phyloP scores from a whole-genome alignment of 1,140 invertebrate species.

The Chelonus insularis region DNA sequence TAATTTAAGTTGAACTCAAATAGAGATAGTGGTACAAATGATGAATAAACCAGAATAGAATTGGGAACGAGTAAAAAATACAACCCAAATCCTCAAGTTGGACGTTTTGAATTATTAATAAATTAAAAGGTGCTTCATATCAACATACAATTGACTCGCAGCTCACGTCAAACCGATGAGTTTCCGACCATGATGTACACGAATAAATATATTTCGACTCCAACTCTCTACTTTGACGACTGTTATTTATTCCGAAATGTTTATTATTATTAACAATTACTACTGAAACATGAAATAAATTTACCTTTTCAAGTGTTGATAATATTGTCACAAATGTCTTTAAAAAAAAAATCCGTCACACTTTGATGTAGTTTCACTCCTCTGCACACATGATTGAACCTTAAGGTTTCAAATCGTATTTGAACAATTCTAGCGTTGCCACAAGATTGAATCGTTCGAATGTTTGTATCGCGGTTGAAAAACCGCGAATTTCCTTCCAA shows the following conservation, averaged over 20 bases:
- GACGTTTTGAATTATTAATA: conserved; percentile 40
- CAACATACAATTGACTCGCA: conserved; percentile 41
- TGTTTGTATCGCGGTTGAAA: conserved; percentile 25
- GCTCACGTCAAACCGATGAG: conserved; percentile 32
- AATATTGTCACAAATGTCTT: not conserved
- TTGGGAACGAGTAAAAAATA: not conserved
- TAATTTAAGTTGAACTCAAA: not conserved
- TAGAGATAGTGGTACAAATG: not conserved
- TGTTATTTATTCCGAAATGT: too few relatives aligned
- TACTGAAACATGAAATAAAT: too few relatives aligned
- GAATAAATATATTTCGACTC: not conserved
- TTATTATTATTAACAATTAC: too few relatives aligned
- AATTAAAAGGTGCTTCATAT: conserved; percentile 33
- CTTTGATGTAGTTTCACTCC: not conserved
- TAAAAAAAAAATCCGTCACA: not conserved
- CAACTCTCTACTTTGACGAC: too few relatives aligned
- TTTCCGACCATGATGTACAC: conserved; percentile 1
- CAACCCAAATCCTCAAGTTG: not conserved
- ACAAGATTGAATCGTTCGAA: conserved; percentile 7
- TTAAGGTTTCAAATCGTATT: not conserved
- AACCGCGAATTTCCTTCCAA: conserved; percentile 28
- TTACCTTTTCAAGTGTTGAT: not conserved
- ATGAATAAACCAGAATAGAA: not conserved
- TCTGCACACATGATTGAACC: not conserved
- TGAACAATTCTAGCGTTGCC: not conserved